Conservation (phyloP, 2,113 vertebrate species). For the Blennius ocellaris region DNA sequence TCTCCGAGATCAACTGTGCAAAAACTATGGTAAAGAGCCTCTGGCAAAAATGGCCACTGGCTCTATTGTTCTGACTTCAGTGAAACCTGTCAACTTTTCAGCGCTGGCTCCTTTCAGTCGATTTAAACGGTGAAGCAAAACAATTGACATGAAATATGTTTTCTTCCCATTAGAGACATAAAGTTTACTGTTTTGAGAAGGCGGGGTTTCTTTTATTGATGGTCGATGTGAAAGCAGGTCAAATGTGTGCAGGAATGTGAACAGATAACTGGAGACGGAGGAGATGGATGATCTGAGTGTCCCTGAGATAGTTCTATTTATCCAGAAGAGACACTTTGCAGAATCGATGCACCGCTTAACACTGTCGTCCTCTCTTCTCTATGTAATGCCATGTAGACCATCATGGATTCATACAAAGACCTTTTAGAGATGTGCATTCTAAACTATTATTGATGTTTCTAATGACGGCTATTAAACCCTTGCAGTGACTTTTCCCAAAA, state of each 20-base stretch:
- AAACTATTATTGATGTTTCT: conserved; percentile 46
- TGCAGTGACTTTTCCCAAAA: conserved; percentile 23
- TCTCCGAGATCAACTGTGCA: too few relatives aligned
- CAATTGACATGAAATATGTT: too few relatives aligned
- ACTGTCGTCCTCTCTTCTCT: conserved; percentile 30
- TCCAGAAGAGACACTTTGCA: conserved; percentile 57
- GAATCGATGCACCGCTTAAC: conserved; percentile 63
- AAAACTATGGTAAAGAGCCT: too few relatives aligned
- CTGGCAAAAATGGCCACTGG: too few relatives aligned
- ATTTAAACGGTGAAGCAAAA: too few relatives aligned
- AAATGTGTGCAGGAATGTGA: not conserved
- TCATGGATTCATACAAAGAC: conserved; percentile 13
- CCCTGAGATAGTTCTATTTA: conserved; percentile 61
- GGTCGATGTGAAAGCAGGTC: too few relatives aligned
- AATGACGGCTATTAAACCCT: conserved; percentile 40
- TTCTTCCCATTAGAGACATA: too few relatives aligned
- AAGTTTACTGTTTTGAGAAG: too few relatives aligned
- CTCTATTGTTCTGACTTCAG: too few relatives aligned
- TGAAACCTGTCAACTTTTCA: too few relatives aligned
- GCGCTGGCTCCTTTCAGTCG: too few relatives aligned
- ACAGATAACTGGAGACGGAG: conserved; percentile 25
- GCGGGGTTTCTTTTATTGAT: not conserved
- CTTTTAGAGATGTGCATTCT: conserved; percentile 24
- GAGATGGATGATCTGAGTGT: conserved; percentile 55
- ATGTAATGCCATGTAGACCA: conserved; percentile 5